Evolutionary conservation across 1,140 invertebrate genomes (phyloP).

Genomic region (Dermatophagoides farinae): DNA sequence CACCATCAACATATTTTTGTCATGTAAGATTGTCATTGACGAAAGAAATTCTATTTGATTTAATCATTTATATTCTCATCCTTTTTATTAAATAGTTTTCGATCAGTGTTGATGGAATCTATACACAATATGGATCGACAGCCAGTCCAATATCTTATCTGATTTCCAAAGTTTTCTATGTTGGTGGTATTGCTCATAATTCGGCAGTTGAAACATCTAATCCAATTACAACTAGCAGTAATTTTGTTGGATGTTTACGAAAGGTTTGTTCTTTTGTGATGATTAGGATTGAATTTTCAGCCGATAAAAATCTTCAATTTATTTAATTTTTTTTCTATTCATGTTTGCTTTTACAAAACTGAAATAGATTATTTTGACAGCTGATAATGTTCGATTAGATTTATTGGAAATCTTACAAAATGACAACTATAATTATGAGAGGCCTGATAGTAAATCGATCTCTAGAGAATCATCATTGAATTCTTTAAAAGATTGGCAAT

Average conservation of each 20-base stretch:
- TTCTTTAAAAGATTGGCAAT: neutral
- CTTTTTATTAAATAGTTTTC: conserved; percentile 41
- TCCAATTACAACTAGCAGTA: conserved; percentile 34
- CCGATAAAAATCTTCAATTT: neutral
- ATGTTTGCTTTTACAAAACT: neutral
- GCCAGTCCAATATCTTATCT: conserved; percentile 75
- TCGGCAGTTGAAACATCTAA: conserved; percentile 35
- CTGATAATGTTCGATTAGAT: conserved; percentile 4
- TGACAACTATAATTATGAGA: neutral
- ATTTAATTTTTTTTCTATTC: neutral
- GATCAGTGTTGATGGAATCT: conserved; percentile 72
- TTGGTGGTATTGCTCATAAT: conserved; percentile 68
- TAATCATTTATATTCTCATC: neutral
- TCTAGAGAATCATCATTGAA: neutral
- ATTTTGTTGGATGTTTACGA: conserved; percentile 83
- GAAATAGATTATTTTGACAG: neutral
- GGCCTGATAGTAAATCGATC: neutral
- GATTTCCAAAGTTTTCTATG: conserved; percentile 59
- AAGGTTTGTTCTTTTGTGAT: conserved; percentile 41
- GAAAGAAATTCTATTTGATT: neutral
- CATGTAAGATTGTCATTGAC: conserved; percentile 41
- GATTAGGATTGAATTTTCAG: no score
- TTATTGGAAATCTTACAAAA: neutral
- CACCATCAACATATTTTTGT: conserved; percentile 61
- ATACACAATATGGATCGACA: conserved; percentile 70